These are phyloP conservation scores for Melanotaenia boesemani DNA, from an alignment of 2,797 vertebrate genomes.

Conservation along the genomic window DNA sequence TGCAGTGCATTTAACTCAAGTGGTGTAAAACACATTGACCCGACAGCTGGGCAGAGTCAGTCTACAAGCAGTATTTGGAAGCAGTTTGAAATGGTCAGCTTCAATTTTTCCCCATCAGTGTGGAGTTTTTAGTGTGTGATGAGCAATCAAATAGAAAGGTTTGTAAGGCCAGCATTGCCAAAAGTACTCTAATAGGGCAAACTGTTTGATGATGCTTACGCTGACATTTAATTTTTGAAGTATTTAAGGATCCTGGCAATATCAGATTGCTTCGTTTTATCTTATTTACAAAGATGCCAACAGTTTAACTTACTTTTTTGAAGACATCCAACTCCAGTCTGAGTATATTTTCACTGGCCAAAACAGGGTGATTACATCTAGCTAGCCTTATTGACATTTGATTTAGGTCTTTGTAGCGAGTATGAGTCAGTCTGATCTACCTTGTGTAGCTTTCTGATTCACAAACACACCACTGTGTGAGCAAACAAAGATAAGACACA, in stretches of 20 bases:
- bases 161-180: conserved; percentile 36
- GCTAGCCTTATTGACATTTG: conserved; percentile 15
- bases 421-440: conserved; percentile 2
- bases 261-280: neutral
- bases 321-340: conserved; percentile 4
- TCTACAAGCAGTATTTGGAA: conserved; percentile 59
- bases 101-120: conserved; percentile 66
- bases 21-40: conserved; percentile 73
- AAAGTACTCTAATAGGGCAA: conserved; percentile 47
- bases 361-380: conserved; percentile 7
- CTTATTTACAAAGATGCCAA: conserved; percentile 11
- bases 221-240: conserved; percentile 31
- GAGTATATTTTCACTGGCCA: conserved; percentile 7
- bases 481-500: neutral
- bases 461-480: neutral
- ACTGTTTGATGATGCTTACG: conserved; percentile 36
- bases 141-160: conserved; percentile 56
- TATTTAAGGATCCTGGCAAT: conserved; percentile 8
- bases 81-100: conserved; percentile 67
- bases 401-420: conserved; percentile 18
- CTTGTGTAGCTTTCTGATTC: neutral
- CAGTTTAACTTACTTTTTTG: neutral
- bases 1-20: conserved; percentile 73
- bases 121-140: conserved; percentile 56
- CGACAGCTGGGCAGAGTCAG: conserved; percentile 67